Evolutionary conservation across 2,888 invertebrate species (phyloP).

Genomic region (Alloplasta piceator): DNA sequence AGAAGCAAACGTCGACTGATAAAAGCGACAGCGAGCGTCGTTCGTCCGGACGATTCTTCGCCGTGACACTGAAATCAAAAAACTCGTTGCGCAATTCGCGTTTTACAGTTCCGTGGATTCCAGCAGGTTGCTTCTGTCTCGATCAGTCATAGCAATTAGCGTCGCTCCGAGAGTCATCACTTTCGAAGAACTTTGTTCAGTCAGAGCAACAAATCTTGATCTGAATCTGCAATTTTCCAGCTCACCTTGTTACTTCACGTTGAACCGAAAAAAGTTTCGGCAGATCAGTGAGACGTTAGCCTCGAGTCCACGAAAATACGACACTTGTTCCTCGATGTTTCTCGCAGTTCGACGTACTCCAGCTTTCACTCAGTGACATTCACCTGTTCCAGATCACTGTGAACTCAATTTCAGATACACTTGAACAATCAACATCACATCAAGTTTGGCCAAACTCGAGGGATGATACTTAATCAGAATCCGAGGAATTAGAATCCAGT

Average conservation of each 20-base stretch:
- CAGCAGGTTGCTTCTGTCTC: constrained; percentile 4
- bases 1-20: constrained; percentile 62
- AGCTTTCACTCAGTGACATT: constrained; percentile 15
- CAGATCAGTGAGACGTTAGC: too few species aligned
- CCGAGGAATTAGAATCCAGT: too few species aligned
- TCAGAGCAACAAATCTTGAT: too few species aligned
- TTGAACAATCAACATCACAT: background rate
- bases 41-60: background rate
- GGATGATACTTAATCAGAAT: background rate
- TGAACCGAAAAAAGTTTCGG: too few species aligned
- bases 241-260: too few species aligned
- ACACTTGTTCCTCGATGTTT: background rate
- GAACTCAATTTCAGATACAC: background rate
- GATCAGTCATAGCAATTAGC: constrained; percentile 18
- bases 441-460: too few species aligned
- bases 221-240: too few species aligned
- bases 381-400: constrained; percentile 15
- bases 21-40: constrained; percentile 66
- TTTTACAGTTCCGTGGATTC: constrained; percentile 27
- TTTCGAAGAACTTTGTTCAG: too few species aligned
- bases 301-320: too few species aligned
- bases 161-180: background rate
- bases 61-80: background rate
- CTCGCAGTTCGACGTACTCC: background rate
- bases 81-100: constrained; percentile 26